These are phyloP conservation scores for Pogonomyrmex californicus DNA, from an alignment of 1,140 invertebrate genomes.

Conservation along the genomic window DNA sequence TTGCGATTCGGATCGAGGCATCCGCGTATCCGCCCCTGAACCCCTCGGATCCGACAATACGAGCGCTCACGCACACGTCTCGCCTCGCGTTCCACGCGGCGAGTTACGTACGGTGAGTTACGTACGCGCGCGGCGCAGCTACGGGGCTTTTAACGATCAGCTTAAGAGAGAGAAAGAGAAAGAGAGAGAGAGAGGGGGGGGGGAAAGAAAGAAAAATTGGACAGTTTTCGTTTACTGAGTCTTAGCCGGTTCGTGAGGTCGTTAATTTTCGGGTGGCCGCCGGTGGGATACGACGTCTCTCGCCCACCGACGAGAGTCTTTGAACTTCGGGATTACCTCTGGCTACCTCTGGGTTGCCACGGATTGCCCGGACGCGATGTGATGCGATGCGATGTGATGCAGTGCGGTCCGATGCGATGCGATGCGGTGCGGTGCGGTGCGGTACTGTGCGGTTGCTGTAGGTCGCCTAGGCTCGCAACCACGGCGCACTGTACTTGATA, in stretches of 20 bases:
- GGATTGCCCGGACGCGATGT: slow-evolving; percentile 32
- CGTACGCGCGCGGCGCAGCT: slow-evolving; percentile 19
- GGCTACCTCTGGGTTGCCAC: slow-evolving; percentile 37
- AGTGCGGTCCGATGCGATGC: not conserved
- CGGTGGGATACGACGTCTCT: slow-evolving; percentile 67
- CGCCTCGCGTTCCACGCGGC: slow-evolving; percentile 18
- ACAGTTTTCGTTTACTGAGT: slow-evolving; percentile 79
- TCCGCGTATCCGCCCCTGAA: slow-evolving; percentile 63
- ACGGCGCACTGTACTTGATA: slow-evolving; percentile 41
- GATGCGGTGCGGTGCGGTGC: not conserved
- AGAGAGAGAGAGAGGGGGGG: not conserved
- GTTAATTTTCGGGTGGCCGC: slow-evolving; percentile 79
- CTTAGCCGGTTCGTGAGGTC: slow-evolving; percentile 77
- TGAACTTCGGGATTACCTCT: slow-evolving; percentile 69
- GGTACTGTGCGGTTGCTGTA: not conserved
- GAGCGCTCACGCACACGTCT: slow-evolving; percentile 54
- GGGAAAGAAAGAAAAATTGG: slow-evolving; percentile 69
- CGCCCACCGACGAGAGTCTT: slow-evolving; percentile 73
- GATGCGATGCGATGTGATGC: not conserved
- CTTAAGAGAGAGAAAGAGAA: slow-evolving; percentile 15
- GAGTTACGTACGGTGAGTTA: slow-evolving; percentile 1
- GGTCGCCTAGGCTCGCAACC: slow-evolving; percentile 52
- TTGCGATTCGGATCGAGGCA: slow-evolving; percentile 26
- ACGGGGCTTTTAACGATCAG: slow-evolving; percentile 73
- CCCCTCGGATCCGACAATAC: slow-evolving; percentile 22